Evolutionary conservation across 2,888 invertebrate genomes (phyloP).

Genomic region (Tenthredo scrophulariae): DNA sequence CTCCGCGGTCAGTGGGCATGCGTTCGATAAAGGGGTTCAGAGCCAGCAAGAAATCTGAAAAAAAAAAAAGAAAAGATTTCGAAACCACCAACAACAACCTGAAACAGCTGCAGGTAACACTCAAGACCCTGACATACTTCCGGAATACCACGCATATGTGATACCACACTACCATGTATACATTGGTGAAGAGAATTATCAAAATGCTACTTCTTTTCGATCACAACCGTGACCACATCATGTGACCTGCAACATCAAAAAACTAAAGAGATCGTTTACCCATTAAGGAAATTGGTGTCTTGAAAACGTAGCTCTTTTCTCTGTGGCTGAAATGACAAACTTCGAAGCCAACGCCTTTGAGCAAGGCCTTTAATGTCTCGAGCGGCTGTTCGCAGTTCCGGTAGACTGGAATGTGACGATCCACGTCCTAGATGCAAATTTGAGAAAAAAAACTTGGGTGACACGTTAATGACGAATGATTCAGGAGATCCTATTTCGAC

Average conservation of each 20-base stretch:
- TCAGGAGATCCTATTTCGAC: no score
- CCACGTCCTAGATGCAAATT: constrained; percentile 79
- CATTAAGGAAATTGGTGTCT: background rate
- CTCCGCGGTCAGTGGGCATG: constrained; percentile 81
- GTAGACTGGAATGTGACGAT: constrained; percentile 85
- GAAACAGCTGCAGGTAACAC: background rate
- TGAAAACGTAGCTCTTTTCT: constrained; percentile 80
- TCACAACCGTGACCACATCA: background rate
- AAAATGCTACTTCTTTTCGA: background rate
- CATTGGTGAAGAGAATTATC: no score
- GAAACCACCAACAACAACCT: background rate
- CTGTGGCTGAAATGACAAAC: constrained; percentile 82
- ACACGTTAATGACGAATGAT: no score
- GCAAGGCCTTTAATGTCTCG: constrained; percentile 80
- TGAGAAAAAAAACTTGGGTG: no score
- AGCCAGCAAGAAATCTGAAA: constrained; percentile 83
- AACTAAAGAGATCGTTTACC: background rate
- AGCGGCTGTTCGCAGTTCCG: constrained; percentile 83
- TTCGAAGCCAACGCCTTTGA: constrained; percentile 83
- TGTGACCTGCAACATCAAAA: background rate
- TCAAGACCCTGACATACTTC: no score
- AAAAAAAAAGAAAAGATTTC: constrained; percentile 56
- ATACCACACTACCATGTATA: constrained; percentile 81
- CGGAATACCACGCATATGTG: constrained; percentile 70
- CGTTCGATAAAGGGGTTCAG: constrained; percentile 85